Base-by-base conservation (phyloP, 2,888 invertebrate species). In the Chaitophorus viminalis region DNA sequence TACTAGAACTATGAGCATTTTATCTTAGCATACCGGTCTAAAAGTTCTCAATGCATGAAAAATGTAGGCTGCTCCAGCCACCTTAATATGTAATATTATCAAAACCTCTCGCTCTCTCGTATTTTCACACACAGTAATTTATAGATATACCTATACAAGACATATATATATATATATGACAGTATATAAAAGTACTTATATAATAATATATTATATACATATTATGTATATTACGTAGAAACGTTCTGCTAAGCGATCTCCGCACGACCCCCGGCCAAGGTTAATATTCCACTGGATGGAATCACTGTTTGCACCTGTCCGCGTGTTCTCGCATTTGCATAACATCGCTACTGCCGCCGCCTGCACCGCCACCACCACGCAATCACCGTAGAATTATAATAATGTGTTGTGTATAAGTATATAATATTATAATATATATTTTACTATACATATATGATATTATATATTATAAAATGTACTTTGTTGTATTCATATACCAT, bases 271-370 rank as follows among this genome's bases (percentile, higher is more conserved):
- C 46, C 82, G 82, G 29, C 82, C 52, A 33, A 72, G n/a, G 72
- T 54, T 33, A 65, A 79, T 79, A 39, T 33, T 68, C 68, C 21
- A 9, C 6, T 8, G 46, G n/a, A n/a, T 29, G 31, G 70, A 82
- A 82, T 82, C 82, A 82, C 72, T 72, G 52, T 72, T 72, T 82
- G 72, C 82, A 82, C 82, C 82, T 82, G 82, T 82, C 52, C 75
- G 25, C 75, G n/a, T 31, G 72, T 25, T n/a, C 70, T 1, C 21
- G 33, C 82, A 82, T 82, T 82, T 72, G 82, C 82, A 82, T 82
- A 82, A 82, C n/a, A 54, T 36, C 60, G 81, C 81, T 68, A 68
- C 81, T 60, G 79, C 65, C 65, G n/a, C 31, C 77, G n/a, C 79
- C 79, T 17, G 46, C 65, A 36, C 81, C 81, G 17, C 79, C 79